Conservation (phyloP, 2,113 vertebrate species). For the Passer montanus region DNA sequence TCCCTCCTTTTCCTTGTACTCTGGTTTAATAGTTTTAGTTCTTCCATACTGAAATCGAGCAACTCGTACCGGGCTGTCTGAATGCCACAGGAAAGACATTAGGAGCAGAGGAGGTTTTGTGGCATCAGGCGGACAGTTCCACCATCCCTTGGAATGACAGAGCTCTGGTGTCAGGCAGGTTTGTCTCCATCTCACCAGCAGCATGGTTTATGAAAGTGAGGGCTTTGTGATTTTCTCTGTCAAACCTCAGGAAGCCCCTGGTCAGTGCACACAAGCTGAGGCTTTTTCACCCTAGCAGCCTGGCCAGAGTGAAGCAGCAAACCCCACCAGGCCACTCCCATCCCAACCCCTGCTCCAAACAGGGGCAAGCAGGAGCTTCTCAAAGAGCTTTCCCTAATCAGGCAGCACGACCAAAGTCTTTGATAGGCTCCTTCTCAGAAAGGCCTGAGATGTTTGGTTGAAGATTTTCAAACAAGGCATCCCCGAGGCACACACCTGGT, state of each 20-base stretch:
- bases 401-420: not conserved
- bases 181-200: not conserved
- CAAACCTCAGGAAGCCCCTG: not conserved
- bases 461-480: not conserved
- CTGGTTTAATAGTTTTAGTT: not conserved
- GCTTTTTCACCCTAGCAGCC: not conserved
- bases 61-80: not conserved
- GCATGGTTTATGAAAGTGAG: not conserved
- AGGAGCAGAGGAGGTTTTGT: fast-evolving
- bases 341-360: not conserved
- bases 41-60: not conserved
- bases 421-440: not conserved
- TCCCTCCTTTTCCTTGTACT: not conserved
- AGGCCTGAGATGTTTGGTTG: not conserved
- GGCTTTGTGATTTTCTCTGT: not conserved
- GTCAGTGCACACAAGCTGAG: not conserved
- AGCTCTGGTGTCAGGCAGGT: not conserved
- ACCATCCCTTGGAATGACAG: not conserved
- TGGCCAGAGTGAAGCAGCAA: not conserved
- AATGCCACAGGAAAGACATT: not conserved
- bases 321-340: not conserved
- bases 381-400: not conserved
- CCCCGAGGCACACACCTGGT: conserved; percentile 27
- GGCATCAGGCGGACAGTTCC: fast-evolving
- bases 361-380: not conserved